phyloP scores from a whole-genome alignment of 2,888 invertebrate genomes.

The Tubulanus polymorphus region DNA sequence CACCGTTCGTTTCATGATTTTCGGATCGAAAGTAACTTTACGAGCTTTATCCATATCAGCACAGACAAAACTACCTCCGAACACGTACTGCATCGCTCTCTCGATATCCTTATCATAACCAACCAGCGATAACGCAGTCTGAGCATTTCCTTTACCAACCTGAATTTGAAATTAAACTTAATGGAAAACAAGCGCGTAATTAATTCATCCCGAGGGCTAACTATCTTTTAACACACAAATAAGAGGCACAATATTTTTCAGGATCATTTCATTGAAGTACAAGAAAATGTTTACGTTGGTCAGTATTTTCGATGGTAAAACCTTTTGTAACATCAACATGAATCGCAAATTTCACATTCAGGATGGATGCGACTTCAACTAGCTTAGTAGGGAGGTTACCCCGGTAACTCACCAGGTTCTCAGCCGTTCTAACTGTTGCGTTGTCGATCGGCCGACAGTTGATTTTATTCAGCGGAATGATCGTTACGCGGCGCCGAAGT shows the following conservation, averaged over 20 bases:
- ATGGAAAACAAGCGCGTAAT: too few species aligned
- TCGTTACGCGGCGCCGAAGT: constrained; percentile 74
- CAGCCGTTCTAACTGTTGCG: constrained; percentile 63
- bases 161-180: too few species aligned
- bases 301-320: too few species aligned
- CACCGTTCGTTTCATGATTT: constrained; percentile 59
- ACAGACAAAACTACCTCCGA: constrained; percentile 81
- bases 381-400: neutral
- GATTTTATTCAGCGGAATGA: constrained; percentile 90
- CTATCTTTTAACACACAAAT: too few species aligned
- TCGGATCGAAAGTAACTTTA: constrained; percentile 71
- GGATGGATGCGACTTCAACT: too few species aligned
- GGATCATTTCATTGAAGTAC: too few species aligned
- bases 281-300: too few species aligned
- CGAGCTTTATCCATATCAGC: constrained; percentile 75
- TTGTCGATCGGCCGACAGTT: constrained; percentile 62
- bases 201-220: too few species aligned
- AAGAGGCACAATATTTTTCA: too few species aligned
- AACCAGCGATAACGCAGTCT: constrained; percentile 75
- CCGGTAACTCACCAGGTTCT: constrained; percentile 36
- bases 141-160: constrained; percentile 77
- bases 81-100: constrained; percentile 81
- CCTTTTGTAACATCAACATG: too few species aligned
- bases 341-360: too few species aligned
- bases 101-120: constrained; percentile 64